These are phyloP conservation scores for Rhipidura dahli DNA, from an alignment of 2,113 vertebrate genomes.

Conservation along the genomic window DNA sequence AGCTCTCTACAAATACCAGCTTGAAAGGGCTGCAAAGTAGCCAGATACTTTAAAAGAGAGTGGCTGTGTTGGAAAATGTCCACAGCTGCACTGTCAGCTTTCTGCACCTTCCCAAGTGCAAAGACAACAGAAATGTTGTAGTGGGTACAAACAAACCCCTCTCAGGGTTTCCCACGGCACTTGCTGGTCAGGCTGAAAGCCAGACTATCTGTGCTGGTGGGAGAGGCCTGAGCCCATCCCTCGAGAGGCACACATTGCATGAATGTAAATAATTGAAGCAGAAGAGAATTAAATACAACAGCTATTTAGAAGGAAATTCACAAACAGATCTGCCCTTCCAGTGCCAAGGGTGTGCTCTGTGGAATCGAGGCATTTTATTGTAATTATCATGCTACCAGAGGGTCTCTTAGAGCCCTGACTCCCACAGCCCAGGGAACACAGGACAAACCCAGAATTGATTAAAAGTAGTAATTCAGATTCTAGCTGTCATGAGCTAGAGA, in stretches of 20 bases:
- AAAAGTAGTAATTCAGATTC: conserved; percentile 7
- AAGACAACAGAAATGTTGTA: not conserved
- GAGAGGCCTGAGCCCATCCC: not conserved
- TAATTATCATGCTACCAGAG: not conserved
- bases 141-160: not conserved
- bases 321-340: not conserved
- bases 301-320: not conserved
- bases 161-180: not conserved
- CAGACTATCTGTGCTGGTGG: not conserved
- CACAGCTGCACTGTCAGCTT: not conserved
- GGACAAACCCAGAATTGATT: not conserved
- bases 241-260: not conserved
- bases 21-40: not conserved
- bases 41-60: not conserved
- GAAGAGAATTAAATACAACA: not conserved
- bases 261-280: not conserved
- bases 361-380: not conserved
- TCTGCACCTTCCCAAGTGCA: not conserved
- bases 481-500: not conserved
- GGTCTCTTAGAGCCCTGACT: not conserved
- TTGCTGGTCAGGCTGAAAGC: not conserved
- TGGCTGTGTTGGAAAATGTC: not conserved
- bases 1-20: not conserved
- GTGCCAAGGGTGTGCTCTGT: not conserved
- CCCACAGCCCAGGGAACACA: not conserved